phyloP scores from a whole-genome alignment of 1,140 invertebrate species.

The Choristoneura fumiferana region DNA sequence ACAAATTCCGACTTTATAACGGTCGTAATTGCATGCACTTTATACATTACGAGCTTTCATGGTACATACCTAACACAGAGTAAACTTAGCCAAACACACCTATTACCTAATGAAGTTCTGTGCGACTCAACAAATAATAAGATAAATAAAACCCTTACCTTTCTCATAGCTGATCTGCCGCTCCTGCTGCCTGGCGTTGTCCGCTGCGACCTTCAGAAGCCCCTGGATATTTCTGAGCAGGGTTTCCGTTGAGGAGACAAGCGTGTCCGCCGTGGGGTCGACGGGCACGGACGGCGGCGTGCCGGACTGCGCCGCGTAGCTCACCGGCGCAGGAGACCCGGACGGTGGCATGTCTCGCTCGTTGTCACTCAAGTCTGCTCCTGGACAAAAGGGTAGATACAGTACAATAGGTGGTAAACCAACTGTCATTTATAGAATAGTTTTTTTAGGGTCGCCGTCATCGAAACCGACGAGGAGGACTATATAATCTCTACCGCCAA shows the following conservation, averaged over 20 bases:
- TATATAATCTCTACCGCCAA: too few species aligned
- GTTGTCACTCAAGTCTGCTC: conserved; percentile 82
- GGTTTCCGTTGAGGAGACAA: conserved; percentile 90
- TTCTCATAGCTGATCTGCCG: conserved; percentile 97
- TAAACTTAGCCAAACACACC: not conserved
- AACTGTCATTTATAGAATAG: too few species aligned
- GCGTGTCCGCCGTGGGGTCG: conserved; percentile 80
- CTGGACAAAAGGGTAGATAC: conserved; percentile 29
- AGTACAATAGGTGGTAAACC: not conserved
- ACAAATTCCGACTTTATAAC: not conserved
- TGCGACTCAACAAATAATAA: not conserved
- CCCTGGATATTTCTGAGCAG: conserved; percentile 96
- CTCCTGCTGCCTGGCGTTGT: conserved; percentile 96
- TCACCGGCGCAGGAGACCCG: conserved; percentile 65
- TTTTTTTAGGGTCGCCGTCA: too few species aligned
- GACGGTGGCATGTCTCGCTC: conserved; percentile 66
- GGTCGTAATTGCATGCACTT: not conserved
- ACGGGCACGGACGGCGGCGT: conserved; percentile 66
- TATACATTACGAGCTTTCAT: conserved; percentile 3
- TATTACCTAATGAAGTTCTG: not conserved
- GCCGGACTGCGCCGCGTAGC: conserved; percentile 62
- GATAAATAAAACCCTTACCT: conserved; percentile 86
- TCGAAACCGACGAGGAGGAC: too few species aligned
- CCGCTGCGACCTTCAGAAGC: conserved; percentile 95
- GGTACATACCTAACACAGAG: not conserved